These are phyloP conservation scores for Orycteropus afer DNA, from an alignment of 2,113 vertebrate genomes.

Conservation along the genomic window DNA sequence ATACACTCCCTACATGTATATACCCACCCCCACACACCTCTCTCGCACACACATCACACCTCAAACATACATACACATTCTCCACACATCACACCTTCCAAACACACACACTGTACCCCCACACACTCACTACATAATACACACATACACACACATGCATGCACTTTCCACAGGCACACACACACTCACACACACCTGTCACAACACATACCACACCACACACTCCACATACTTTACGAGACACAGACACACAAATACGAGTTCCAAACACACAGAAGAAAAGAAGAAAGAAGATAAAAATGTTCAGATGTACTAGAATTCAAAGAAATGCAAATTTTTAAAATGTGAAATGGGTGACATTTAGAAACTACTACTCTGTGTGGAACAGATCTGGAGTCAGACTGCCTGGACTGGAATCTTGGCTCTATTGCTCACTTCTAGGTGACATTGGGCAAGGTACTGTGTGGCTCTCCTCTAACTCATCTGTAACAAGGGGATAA, in stretches of 20 bases:
- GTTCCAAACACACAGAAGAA: neutral
- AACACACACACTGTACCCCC: neutral
- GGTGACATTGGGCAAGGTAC: neutral
- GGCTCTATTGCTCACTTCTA: fast-evolving
- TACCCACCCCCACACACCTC: neutral
- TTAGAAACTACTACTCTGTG: neutral
- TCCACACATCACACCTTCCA: neutral
- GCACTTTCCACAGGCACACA: neutral
- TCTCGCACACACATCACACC: no score
- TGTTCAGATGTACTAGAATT: neutral
- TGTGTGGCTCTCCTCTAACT: neutral
- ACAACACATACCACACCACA: neutral
- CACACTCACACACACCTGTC: neutral
- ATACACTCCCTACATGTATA: neutral
- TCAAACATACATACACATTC: neutral
- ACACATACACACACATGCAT: no score
- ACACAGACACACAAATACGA: neutral
- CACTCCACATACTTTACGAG: neutral
- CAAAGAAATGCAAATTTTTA: neutral
- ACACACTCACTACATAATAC: neutral
- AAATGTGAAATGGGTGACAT: neutral
- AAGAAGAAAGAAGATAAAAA: neutral
- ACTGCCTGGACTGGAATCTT: neutral
- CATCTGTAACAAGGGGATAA: neutral
- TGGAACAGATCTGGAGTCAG: neutral